Percentiles rank a stretch among this genome's conserved stretches.
These are phyloP conservation scores for Vesta saturnalis DNA, from an alignment of 2,888 invertebrate species.

Conservation along the genomic window DNA sequence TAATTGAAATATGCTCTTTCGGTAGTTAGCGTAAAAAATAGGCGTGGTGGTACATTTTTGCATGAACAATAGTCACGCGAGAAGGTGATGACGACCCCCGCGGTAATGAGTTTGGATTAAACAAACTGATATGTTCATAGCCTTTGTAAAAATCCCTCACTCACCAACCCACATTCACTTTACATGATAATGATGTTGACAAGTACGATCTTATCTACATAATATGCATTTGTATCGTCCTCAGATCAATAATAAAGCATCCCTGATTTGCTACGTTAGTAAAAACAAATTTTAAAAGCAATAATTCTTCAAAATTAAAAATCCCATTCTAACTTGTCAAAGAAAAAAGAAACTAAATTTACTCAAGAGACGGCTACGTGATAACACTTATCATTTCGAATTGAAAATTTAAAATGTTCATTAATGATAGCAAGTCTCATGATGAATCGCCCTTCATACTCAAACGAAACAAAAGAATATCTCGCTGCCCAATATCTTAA, in stretches of 20 bases:
- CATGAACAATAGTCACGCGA: conserved; percentile 38
- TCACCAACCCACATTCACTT: conserved; percentile 39
- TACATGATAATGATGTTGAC: conserved; percentile 41
- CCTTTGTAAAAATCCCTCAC: conserved; percentile 39
- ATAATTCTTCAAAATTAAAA: conserved; percentile 4
- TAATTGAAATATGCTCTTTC: conserved; percentile 25
- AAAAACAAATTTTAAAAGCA: conserved; percentile 11
- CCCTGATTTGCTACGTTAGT: conserved; percentile 12
- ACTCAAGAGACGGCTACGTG: neutral
- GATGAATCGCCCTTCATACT: conserved; percentile 58
- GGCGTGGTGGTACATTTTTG: conserved; percentile 32
- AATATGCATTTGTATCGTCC: too few relatives aligned
- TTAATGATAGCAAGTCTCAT: conserved; percentile 59
- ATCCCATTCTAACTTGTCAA: neutral
- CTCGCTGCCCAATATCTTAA: conserved; percentile 64
- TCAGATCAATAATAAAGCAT: conserved; percentile 8
- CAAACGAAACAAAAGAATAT: conserved; percentile 62
- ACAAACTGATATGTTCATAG: conserved; percentile 37
- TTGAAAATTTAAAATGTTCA: conserved; percentile 61
- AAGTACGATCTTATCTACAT: conserved; percentile 35
- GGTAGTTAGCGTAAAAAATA: conserved; percentile 36
- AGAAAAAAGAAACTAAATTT: neutral
- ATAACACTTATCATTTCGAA: conserved; percentile 32
- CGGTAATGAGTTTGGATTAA: conserved; percentile 39
- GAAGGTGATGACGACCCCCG: conserved; percentile 40